phyloP scores from a whole-genome alignment of 2,888 invertebrate genomes.

The Lamellibrachia satsuma region DNA sequence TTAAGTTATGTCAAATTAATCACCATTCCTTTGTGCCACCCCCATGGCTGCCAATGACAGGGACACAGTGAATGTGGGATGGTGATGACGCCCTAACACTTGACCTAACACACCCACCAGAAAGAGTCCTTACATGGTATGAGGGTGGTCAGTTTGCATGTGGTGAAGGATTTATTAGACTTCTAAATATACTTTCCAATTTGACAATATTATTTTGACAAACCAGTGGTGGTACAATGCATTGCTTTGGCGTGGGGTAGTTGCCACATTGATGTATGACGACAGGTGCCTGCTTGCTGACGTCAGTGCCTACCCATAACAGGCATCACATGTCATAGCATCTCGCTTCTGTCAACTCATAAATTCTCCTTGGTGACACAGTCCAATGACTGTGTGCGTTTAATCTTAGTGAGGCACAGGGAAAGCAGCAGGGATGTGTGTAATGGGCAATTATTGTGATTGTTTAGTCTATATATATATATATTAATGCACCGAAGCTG shows the following conservation, averaged over 20 bases:
- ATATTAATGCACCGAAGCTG: neutral
- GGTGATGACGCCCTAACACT: neutral
- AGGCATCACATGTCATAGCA: neutral
- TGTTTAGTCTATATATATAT: neutral
- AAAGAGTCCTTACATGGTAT: neutral
- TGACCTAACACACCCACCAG: neutral
- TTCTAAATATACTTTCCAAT: slow-evolving; percentile 3
- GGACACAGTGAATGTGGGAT: neutral
- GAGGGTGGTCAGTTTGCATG: neutral
- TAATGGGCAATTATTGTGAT: neutral
- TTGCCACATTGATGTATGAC: neutral
- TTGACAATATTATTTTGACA: neutral
- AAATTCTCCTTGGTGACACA: neutral
- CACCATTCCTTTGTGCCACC: neutral
- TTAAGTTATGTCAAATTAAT: neutral
- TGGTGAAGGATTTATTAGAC: neutral
- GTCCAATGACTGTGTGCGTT: neutral
- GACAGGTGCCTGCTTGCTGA: neutral
- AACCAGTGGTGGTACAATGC: neutral
- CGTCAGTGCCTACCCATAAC: neutral
- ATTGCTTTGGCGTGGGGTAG: neutral
- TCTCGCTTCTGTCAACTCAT: neutral
- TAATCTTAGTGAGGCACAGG: neutral
- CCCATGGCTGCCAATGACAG: neutral
- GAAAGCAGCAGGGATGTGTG: neutral